Percentiles rank a stretch among this genome's conserved stretches.
Evolutionary conservation across 64 coral and sea anemone genomes (phyloP).

Genomic region (Dendronephthya gigantea): DNA sequence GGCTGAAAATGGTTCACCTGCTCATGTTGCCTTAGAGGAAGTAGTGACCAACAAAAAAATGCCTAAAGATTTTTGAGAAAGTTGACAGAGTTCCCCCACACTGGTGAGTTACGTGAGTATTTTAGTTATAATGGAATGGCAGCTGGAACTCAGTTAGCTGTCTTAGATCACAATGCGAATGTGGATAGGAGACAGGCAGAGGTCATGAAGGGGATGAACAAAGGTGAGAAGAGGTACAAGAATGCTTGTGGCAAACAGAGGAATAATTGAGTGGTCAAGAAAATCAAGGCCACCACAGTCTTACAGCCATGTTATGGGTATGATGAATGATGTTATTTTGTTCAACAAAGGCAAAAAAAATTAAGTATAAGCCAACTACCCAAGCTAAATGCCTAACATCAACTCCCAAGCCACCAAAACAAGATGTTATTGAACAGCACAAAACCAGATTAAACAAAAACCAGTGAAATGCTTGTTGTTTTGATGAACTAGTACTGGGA

Average conservation of each 20-base stretch:
- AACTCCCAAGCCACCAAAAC: no score
- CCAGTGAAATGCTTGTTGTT: no score
- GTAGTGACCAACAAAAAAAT: not conserved
- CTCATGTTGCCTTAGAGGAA: not conserved
- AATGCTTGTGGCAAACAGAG: not conserved
- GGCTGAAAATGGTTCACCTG: not conserved
- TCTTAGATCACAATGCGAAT: not conserved
- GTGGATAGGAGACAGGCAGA: not conserved
- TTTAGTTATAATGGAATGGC: not conserved
- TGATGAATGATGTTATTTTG: no score
- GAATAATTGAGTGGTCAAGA: conserved; percentile 5
- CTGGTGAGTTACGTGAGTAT: not conserved
- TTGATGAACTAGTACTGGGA: no score
- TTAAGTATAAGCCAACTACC: no score
- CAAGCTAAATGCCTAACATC: no score
- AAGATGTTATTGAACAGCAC: no score
- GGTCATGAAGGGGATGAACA: not conserved
- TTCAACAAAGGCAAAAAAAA: no score
- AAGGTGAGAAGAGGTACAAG: not conserved
- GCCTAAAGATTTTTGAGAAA: not conserved
- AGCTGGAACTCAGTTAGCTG: not conserved
- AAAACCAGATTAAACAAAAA: no score
- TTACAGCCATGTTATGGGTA: not conserved
- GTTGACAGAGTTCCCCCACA: not conserved
- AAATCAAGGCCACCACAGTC: not conserved